These are phyloP conservation scores for Phengaris arion DNA, from an alignment of 2,888 invertebrate genomes.

Conservation along the genomic window DNA sequence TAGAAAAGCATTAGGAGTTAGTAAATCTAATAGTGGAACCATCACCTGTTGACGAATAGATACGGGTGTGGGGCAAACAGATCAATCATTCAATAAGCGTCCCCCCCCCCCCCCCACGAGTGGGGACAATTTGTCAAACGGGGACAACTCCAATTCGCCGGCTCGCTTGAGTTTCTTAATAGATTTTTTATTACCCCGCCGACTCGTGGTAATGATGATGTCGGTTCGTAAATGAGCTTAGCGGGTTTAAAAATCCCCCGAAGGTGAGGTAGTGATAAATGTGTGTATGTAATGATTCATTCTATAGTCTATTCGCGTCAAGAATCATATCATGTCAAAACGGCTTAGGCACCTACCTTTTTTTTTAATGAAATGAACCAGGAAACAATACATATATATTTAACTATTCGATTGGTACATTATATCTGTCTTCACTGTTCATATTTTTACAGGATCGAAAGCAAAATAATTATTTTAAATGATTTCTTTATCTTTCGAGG, in stretches of 20 bases:
- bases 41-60: slow-evolving; percentile 64
- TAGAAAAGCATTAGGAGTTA: slow-evolving; percentile 68
- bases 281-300: neutral
- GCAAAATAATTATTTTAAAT: too few species aligned
- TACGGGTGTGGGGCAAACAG: slow-evolving; percentile 55
- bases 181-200: slow-evolving; percentile 31
- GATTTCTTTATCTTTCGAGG: too few species aligned
- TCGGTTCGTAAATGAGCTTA: slow-evolving; percentile 17
- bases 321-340: too few species aligned
- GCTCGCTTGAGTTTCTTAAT: slow-evolving; percentile 36
- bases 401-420: too few species aligned
- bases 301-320: too few species aligned
- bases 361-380: too few species aligned
- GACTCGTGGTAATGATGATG: slow-evolving; percentile 15
- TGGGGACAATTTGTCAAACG: slow-evolving; percentile 63
- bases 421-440: too few species aligned
- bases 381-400: too few species aligned
- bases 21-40: slow-evolving; percentile 66
- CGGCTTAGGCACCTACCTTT: too few species aligned
- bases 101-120: slow-evolving; percentile 39
- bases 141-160: slow-evolving; percentile 39
- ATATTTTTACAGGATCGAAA: too few species aligned
- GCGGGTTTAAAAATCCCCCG: slow-evolving; percentile 4
- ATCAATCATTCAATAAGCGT: slow-evolving; percentile 75
- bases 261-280: slow-evolving; percentile 19